These are phyloP conservation scores for Porites evermanni DNA, from an alignment of 92 coral and sea anemone genomes.

Conservation along the genomic window DNA sequence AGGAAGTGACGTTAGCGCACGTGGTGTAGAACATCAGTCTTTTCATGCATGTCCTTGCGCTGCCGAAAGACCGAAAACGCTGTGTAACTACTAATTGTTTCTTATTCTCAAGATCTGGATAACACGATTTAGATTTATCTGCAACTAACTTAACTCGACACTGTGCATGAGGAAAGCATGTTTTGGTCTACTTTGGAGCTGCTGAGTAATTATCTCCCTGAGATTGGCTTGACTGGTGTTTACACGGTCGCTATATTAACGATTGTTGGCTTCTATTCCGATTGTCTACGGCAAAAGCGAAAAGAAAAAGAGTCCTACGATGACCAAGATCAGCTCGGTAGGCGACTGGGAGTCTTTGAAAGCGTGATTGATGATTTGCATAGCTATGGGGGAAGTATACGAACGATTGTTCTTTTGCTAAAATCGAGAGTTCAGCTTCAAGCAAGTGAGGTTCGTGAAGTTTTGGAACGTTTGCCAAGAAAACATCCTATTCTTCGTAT, in stretches of 20 bases:
- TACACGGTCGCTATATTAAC: conserved; percentile 69
- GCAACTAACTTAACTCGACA: neutral
- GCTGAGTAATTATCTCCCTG: conserved; percentile 60
- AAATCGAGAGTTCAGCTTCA: conserved; percentile 45
- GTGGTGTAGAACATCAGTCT: neutral
- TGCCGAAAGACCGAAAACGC: too few relatives aligned
- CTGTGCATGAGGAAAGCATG: neutral
- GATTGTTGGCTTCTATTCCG: conserved; percentile 44
- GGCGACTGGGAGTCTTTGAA: conserved; percentile 56
- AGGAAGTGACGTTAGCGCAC: conserved; percentile 26
- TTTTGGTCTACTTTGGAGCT: conserved; percentile 66
- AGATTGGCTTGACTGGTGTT: conserved; percentile 70
- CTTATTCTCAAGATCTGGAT: neutral
- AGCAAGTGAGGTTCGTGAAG: conserved; percentile 40
- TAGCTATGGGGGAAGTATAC: conserved; percentile 62
- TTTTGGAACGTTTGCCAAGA: conserved; percentile 55
- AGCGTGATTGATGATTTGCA: conserved; percentile 62
- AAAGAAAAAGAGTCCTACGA: conserved; percentile 18
- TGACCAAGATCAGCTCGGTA: conserved; percentile 27
- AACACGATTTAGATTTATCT: neutral
- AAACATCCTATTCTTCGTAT: conserved; percentile 67
- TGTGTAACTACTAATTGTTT: too few relatives aligned
- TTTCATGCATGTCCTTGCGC: too few relatives aligned
- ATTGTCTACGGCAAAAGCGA: conserved; percentile 29
- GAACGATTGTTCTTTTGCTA: conserved; percentile 54